These are phyloP conservation scores for Indri indri DNA, from an alignment of 2,113 vertebrate species.

Conservation along the genomic window DNA sequence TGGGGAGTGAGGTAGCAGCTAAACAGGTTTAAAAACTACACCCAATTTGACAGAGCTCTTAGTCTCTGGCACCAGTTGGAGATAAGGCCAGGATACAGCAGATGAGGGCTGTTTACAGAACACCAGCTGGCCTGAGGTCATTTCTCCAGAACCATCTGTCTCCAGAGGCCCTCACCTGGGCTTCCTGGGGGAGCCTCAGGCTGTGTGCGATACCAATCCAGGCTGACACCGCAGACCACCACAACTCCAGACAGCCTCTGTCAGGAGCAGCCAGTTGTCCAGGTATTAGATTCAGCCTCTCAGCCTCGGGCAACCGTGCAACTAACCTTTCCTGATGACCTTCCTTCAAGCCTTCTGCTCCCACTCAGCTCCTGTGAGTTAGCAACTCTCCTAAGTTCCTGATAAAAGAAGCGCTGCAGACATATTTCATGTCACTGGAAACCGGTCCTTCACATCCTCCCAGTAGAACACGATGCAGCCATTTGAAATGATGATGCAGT, in stretches of 20 bases:
- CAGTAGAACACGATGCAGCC: not conserved
- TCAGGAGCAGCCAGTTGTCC: conserved; percentile 84
- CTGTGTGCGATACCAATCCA: conserved; percentile 77
- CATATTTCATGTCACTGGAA: not conserved
- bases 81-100: conserved; percentile 11
- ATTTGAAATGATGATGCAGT: not conserved
- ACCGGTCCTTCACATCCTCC: not conserved
- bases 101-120: conserved; percentile 78
- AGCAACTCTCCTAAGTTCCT: conserved; percentile 58
- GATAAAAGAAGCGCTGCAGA: not conserved
- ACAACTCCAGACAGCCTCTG: conserved; percentile 70
- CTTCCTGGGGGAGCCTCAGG: conserved; percentile 79
- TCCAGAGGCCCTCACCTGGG: conserved; percentile 82
- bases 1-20: not conserved
- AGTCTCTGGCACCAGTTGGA: not conserved
- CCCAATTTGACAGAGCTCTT: conserved; percentile 1
- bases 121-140: conserved; percentile 81
- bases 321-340: conserved; percentile 80
- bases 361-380: conserved; percentile 48
- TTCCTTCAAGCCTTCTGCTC: conserved; percentile 81
- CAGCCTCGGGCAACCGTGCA: conserved; percentile 65
- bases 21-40: not conserved
- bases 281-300: conserved; percentile 86
- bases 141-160: conserved; percentile 85
- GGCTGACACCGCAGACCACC: conserved; percentile 74